Evolutionary conservation across 2,888 invertebrate species (phyloP), one percentile per base, ranked within the genome.

Genomic region (Ormia ochracea): DNA sequence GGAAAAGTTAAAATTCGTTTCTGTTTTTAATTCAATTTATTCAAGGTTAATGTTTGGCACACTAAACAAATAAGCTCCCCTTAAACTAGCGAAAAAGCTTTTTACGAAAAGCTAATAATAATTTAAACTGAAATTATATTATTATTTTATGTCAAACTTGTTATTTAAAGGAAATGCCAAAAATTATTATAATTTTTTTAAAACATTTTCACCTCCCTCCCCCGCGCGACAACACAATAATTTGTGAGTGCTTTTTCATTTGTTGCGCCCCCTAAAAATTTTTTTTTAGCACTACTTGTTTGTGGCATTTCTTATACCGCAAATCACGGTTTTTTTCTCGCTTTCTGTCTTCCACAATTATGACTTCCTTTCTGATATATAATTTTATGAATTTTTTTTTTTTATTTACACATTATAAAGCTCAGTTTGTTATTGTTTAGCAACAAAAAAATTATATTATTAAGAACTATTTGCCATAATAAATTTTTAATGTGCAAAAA

Each of bases 311-410:
- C 14, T 50, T 21, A n/a, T 58, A 48, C 23, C 45, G 58, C 36
- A 58, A 45, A 38, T 56, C 12, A 10, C 6, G 54, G 21, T 78
- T 77, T 41, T 36, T 21, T 31, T 36, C 6, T 48, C 2, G 17
- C 19, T 43, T 66, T 26, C 36, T 23, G 12, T 33, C 75, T 48
- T 56, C 31, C 54, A 43, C 58, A 43, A 70, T 83, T 65, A 74
- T 82, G 66, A 70, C 75, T 69, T 41, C 72, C 74, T 59, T 81
- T 82, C 73, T 81, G 83, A 75, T 81, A n/a, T 26, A 41, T 43
- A 61, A 52, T 72, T 72, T 72, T 23, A 43, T 82, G 81, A 83
- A 19, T 56, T 69, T 63, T 69, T 38, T 36, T 45, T 17, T 50
- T 12, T 4, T 19, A 14, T 45, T 36, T 41, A n/a, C n/a, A 21